These are phyloP conservation scores for Strigops habroptila DNA, from an alignment of 2,113 vertebrate genomes.

Conservation along the genomic window DNA sequence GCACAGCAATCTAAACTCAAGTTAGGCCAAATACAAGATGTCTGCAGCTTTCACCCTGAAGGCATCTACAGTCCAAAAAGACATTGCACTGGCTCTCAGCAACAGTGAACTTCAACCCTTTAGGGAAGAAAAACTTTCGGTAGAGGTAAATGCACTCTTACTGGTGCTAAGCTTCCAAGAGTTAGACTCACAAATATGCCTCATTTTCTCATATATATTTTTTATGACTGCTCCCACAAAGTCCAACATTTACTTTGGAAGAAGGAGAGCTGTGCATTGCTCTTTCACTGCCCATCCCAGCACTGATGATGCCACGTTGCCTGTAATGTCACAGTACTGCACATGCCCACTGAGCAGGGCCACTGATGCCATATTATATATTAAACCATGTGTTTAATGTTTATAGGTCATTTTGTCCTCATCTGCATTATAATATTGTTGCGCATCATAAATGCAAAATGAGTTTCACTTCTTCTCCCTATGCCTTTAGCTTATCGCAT, in stretches of 20 bases:
- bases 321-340: background rate
- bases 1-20: background rate
- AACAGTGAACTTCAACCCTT: background rate
- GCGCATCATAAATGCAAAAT: slow-evolving; percentile 55
- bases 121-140: background rate
- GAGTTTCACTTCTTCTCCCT: slow-evolving; percentile 40
- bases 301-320: background rate
- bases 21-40: background rate
- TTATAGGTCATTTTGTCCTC: slow-evolving; percentile 62
- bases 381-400: slow-evolving; percentile 48
- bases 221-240: background rate
- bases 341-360: background rate
- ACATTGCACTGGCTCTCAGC: background rate
- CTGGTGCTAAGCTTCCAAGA: background rate
- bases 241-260: background rate
- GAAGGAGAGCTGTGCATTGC: background rate
- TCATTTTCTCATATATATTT: background rate
- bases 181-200: background rate
- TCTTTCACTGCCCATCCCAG: background rate
- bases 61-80: background rate
- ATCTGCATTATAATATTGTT: slow-evolving; percentile 51
- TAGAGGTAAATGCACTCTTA: background rate
- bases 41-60: background rate
- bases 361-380: background rate
- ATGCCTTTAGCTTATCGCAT: slow-evolving; percentile 55